Evolutionary conservation across 1,140 invertebrate genomes (phyloP), one percentile per base, ranked within the genome.

Genomic region (Euura saliciscinereae): DNA sequence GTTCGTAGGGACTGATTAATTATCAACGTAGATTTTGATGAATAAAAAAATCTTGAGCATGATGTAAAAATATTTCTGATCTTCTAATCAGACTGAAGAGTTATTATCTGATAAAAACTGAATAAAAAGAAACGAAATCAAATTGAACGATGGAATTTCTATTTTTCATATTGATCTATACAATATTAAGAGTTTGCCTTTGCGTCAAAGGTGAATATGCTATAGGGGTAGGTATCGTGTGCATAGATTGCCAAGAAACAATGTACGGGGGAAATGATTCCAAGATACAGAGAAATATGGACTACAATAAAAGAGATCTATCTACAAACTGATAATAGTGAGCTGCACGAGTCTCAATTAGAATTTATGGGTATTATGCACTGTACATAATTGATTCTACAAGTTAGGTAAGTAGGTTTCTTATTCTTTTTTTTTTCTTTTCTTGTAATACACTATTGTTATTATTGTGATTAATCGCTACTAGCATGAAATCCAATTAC

Each of bases 361-460:
- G 68, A 6, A 10, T 69, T 28, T 28, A 28, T 10, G n/a, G 45
- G 8, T 69, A 28, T 69, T 69, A 69, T 28, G 43, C 45, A 77
- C 76, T 77, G 76, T 75, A 77, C 76, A 75, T 67, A 77, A 76
- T 73, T 74, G 70, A 71, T 73, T 73, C 76, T 77, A 77, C 67
- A 73, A 70, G 71, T 73, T 75, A 75, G 71, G 43, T 73, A 73
- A 73, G 71, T 73, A 73, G 71, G 71, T 69, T 44, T 73, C 51
- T 51, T 51, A 7, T 51, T 11, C 46, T 51, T 51, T 51, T 59
- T 59, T 59, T 59, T 59, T 11, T 6, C 51, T 59, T 28, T 28
- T 28, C 28, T 59, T 43, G 66, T 64, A 73, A 73, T 73, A 69
- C 71, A 51, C 68, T 59, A 73, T 69, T 68, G 67, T 51, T 73